Conservation (phyloP, 2,113 vertebrate genomes). For the Catagonus wagneri region DNA sequence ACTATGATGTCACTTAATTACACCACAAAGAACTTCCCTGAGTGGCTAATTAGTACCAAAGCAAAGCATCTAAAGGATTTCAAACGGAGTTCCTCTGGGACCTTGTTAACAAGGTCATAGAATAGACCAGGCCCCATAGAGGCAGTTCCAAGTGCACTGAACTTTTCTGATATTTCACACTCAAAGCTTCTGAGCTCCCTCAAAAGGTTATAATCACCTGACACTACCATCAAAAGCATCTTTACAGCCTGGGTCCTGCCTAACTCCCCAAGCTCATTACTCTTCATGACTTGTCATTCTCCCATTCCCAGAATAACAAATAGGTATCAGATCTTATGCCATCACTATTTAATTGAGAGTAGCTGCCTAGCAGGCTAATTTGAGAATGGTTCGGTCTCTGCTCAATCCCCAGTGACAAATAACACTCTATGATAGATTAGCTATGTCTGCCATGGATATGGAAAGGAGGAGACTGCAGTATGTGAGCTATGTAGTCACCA, state of each 20-base stretch:
- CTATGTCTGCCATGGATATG: not conserved
- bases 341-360: not conserved
- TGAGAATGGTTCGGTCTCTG: not conserved
- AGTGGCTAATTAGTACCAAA: not conserved
- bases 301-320: conserved; percentile 19
- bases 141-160: not conserved
- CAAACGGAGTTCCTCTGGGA: not conserved
- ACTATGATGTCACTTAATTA: conserved; percentile 34
- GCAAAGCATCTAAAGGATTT: not conserved
- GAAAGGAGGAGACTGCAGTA: not conserved
- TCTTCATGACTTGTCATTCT: not conserved
- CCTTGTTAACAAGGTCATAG: not conserved
- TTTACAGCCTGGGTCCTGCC: not conserved
- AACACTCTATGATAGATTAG: not conserved
- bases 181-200: not conserved
- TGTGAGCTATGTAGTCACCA: not conserved
- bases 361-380: not conserved
- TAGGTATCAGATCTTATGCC: not conserved
- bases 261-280: not conserved
- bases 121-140: not conserved
- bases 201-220: not conserved
- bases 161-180: conserved; percentile 46
- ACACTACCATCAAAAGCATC: not conserved
- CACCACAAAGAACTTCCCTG: not conserved
- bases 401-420: not conserved